Conservation (phyloP, 2,113 vertebrate species). For the Gadus macrocephalus region DNA sequence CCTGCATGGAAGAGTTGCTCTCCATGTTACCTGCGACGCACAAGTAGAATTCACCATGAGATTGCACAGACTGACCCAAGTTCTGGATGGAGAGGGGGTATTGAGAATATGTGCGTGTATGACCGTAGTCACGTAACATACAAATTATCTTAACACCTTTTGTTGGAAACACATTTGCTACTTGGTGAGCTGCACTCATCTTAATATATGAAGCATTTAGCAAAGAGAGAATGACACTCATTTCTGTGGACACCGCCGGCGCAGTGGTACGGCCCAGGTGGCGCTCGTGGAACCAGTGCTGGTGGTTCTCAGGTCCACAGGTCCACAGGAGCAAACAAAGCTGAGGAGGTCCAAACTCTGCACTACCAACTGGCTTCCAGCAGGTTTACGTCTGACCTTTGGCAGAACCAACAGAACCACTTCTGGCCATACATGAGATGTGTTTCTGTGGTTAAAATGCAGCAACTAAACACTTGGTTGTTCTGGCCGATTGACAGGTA, state of each 20-base stretch:
- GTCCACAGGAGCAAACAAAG: no score
- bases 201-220: not conserved
- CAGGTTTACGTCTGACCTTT: slow-evolving; percentile 39
- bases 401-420: slow-evolving; percentile 58
- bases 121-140: slow-evolving; percentile 7
- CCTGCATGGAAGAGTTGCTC: not conserved
- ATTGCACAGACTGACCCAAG: no score
- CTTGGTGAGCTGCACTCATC: no score
- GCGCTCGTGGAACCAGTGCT: no score
- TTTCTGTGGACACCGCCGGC: no score
- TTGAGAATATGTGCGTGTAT: slow-evolving; percentile 10
- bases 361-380: not conserved
- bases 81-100: no score
- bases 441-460: slow-evolving; percentile 29
- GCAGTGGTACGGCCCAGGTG: no score
- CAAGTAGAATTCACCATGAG: slow-evolving; percentile 32
- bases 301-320: no score
- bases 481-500: slow-evolving; percentile 16
- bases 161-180: no score
- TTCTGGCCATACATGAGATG: slow-evolving; percentile 42
- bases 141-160: no score
- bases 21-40: not conserved
- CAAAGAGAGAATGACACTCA: not conserved
- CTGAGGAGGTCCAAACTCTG: no score
- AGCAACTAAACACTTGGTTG: slow-evolving; percentile 10